Conservation (phyloP, 2,888 invertebrate species). For the Drosophila pegasa region DNA sequence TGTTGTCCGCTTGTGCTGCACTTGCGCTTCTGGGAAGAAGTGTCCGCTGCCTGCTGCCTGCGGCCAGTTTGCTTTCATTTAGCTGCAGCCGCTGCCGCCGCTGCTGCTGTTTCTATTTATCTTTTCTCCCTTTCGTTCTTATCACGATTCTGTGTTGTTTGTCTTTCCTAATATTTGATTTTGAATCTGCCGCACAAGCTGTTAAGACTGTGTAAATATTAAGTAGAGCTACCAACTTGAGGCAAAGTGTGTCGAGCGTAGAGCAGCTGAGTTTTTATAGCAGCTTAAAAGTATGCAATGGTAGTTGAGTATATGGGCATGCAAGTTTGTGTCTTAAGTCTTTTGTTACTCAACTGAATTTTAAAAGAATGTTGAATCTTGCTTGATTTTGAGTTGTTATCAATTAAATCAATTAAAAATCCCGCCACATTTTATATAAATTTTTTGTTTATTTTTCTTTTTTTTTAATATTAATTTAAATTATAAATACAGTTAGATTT, state of each 20-base stretch:
- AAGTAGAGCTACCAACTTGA: slow-evolving; percentile 35
- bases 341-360: slow-evolving; percentile 2
- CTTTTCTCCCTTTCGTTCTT: slow-evolving; percentile 29
- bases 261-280: not conserved
- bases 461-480: slow-evolving; percentile 40
- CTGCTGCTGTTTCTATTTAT: slow-evolving; percentile 12
- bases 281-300: slow-evolving; percentile 53
- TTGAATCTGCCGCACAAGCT: slow-evolving; percentile 41
- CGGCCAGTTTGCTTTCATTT: slow-evolving; percentile 15
- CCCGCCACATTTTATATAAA: too few species aligned
- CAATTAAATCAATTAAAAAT: not conserved
- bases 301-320: not conserved
- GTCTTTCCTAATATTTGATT: slow-evolving; percentile 46
- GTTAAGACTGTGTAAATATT: not conserved
- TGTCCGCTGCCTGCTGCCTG: not conserved
- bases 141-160: slow-evolving; percentile 19
- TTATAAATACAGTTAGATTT: slow-evolving; percentile 42
- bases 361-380: not conserved
- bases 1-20: slow-evolving; percentile 19
- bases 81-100: slow-evolving; percentile 2
- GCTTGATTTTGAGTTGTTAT: not conserved
- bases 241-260: not conserved
- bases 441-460: not conserved
- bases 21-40: slow-evolving; percentile 35
- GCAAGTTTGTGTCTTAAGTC: slow-evolving; percentile 34